Conservation (phyloP, 2,888 invertebrate species). For the Lymantria dispar region DNA sequence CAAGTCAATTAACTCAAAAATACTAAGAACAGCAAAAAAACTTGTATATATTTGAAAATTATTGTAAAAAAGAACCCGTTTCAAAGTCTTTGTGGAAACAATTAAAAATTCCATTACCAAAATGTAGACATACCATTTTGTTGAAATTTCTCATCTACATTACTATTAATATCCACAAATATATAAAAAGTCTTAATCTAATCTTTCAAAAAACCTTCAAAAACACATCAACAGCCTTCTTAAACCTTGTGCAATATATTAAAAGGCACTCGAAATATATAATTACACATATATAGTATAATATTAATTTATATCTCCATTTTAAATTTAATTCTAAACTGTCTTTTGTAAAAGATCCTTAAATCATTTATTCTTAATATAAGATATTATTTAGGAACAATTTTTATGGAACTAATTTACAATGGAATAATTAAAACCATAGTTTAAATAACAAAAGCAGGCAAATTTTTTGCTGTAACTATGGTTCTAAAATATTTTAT, state of each 20-base stretch:
- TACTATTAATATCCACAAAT: background rate
- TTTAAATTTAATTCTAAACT: too few relatives aligned
- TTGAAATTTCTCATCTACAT: background rate
- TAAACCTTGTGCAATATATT: slow-evolving; percentile 28
- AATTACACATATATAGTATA: slow-evolving; percentile 18
- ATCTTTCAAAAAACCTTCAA: slow-evolving; percentile 45
- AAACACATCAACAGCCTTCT: slow-evolving; percentile 39
- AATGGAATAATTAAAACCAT: too few relatives aligned
- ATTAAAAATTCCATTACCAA: background rate
- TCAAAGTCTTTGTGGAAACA: background rate
- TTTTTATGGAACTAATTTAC: too few relatives aligned
- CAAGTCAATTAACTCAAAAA: background rate
- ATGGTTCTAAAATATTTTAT: too few relatives aligned
- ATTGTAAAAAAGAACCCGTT: too few relatives aligned
- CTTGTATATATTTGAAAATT: too few relatives aligned
- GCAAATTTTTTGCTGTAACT: too few relatives aligned
- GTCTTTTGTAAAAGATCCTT: too few relatives aligned
- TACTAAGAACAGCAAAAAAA: background rate
- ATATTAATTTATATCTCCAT: background rate
- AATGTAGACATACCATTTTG: background rate
- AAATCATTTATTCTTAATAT: too few relatives aligned
- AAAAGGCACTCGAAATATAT: slow-evolving; percentile 45
- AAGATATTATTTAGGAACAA: too few relatives aligned
- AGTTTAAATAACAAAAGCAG: too few relatives aligned
- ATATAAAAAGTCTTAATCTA: slow-evolving; percentile 35